phyloP scores from a whole-genome alignment of 1,140 invertebrate species.

The Trissolcus basalis region DNA sequence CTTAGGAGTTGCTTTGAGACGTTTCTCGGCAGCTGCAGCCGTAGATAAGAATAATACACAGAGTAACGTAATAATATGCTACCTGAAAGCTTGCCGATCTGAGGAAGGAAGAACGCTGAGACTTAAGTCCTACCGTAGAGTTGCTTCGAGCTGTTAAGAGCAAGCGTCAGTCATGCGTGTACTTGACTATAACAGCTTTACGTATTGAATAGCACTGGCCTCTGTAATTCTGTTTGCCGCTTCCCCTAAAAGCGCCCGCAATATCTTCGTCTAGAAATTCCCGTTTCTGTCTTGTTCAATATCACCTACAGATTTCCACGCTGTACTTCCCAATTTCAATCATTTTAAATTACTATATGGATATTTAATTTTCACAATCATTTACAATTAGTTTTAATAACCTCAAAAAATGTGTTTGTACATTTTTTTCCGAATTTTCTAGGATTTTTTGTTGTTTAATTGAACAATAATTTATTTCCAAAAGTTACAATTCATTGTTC shows the following conservation, averaged over 20 bases:
- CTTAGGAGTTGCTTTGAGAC: conserved; percentile 54
- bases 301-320: conserved; percentile 1
- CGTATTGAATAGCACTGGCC: conserved; percentile 34
- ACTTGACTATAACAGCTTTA: conserved; percentile 39
- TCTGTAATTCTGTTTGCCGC: conserved; percentile 54
- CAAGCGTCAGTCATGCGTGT: conserved; percentile 58
- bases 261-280: conserved; percentile 54
- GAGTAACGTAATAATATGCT: conserved; percentile 63
- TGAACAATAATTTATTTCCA: too few relatives aligned
- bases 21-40: conserved; percentile 42
- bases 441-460: too few relatives aligned
- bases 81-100: conserved; percentile 55
- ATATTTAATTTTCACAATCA: too few relatives aligned
- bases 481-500: too few relatives aligned
- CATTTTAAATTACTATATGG: too few relatives aligned
- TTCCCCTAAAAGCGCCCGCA: conserved; percentile 52
- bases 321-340: too few relatives aligned
- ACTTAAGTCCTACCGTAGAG: conserved; percentile 44
- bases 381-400: too few relatives aligned
- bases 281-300: conserved; percentile 37
- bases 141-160: conserved; percentile 48
- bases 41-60: conserved; percentile 63
- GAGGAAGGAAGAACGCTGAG: conserved; percentile 22
- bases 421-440: too few relatives aligned
- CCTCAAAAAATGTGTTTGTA: too few relatives aligned